Percentiles rank a stretch among this genome's conserved stretches.
Conservation (phyloP, 2,888 invertebrate genomes). For the Lobophora halterata region DNA sequence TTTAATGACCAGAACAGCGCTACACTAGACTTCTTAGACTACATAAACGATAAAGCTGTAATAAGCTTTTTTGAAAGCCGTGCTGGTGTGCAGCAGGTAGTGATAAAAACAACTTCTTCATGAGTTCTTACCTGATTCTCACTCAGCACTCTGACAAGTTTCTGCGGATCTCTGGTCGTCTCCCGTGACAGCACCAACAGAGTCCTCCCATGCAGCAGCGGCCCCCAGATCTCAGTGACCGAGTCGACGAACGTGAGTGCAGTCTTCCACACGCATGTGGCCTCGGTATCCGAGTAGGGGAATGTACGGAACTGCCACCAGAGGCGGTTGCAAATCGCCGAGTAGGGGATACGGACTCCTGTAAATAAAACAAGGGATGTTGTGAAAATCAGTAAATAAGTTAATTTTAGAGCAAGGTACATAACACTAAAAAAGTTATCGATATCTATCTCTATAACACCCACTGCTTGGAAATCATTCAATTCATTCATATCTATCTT, state of each 20-base stretch:
- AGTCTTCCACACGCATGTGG: conserved; percentile 92
- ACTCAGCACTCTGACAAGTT: conserved; percentile 84
- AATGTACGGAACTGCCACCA: conserved; percentile 93
- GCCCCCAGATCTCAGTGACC: conserved; percentile 93
- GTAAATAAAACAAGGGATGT: conserved; percentile 9
- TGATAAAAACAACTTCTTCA: too few species aligned
- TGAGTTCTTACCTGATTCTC: conserved; percentile 87
- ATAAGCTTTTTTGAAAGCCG: too few species aligned
- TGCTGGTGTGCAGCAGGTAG: too few species aligned
- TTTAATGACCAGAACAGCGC: too few species aligned
- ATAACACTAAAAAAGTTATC: neutral
- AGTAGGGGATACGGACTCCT: conserved; percentile 91
- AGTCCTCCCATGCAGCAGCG: conserved; percentile 85
- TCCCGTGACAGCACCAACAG: conserved; percentile 87
- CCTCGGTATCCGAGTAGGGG: conserved; percentile 85
- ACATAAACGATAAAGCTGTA: too few species aligned
- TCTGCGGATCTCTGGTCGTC: conserved; percentile 89
- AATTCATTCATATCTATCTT: too few species aligned
- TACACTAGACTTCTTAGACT: too few species aligned
- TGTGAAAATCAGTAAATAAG: too few species aligned
- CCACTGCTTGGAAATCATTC: too few species aligned
- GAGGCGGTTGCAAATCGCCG: conserved; percentile 89
- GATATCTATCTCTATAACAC: too few species aligned
- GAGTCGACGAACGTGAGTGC: conserved; percentile 95
- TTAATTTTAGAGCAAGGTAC: neutral